Evolutionary conservation across 1,140 invertebrate genomes (phyloP).

Genomic region (Heterodera carotae): DNA sequence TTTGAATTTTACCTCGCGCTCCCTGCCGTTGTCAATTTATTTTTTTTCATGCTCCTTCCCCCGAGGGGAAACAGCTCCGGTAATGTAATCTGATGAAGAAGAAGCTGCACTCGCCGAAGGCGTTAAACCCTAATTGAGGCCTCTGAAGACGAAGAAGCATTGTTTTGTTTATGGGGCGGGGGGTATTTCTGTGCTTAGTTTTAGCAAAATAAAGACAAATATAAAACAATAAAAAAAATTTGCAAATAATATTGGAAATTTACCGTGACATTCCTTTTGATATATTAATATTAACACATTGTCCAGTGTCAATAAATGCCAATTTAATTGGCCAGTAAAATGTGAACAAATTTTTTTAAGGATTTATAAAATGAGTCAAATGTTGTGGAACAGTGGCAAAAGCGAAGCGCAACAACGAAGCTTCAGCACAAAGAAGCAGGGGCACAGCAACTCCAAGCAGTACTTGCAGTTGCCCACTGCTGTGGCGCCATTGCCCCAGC

Average conservation of each 20-base stretch:
- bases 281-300: too few relatives aligned
- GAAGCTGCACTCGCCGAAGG: background rate
- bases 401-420: background rate
- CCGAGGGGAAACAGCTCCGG: background rate
- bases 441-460: background rate
- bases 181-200: too few relatives aligned
- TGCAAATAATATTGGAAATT: too few relatives aligned
- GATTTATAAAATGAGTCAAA: background rate
- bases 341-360: too few relatives aligned
- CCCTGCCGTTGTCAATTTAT: too few relatives aligned
- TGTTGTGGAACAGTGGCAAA: background rate
- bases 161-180: background rate
- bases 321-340: too few relatives aligned
- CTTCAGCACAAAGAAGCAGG: background rate
- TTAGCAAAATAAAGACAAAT: too few relatives aligned
- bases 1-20: too few relatives aligned
- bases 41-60: too few relatives aligned
- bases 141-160: background rate
- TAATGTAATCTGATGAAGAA: constrained; percentile 1
- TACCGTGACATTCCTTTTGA: too few relatives aligned
- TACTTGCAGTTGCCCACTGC: background rate
- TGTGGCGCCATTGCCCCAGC: background rate
- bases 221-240: too few relatives aligned
- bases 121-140: background rate
- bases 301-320: too few relatives aligned